Conservation (phyloP, 2,113 vertebrate genomes). For the Plecturocebus donacophilus region DNA sequence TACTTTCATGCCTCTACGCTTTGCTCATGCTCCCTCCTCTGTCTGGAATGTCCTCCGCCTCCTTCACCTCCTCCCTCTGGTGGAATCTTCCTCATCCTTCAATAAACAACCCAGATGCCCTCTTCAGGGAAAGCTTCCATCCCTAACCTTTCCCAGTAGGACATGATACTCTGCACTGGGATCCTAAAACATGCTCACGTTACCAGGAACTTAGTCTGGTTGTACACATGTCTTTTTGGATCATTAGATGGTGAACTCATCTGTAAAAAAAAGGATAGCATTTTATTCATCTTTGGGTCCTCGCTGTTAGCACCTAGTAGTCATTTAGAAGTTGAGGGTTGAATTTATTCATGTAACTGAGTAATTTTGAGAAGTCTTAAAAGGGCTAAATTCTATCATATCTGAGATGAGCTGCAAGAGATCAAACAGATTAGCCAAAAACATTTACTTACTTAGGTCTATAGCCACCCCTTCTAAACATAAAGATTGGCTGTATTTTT, state of each 20-base stretch:
- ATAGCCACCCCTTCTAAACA: neutral
- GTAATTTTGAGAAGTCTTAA: neutral
- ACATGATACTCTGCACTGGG: neutral
- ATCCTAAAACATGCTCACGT: neutral
- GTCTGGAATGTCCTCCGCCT: constrained; percentile 68
- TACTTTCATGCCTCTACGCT: constrained; percentile 69
- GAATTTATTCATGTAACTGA: neutral
- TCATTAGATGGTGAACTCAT: neutral
- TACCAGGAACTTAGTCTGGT: neutral
- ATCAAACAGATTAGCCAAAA: neutral
- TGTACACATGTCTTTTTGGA: neutral
- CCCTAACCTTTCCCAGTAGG: neutral
- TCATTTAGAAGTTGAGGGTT: neutral
- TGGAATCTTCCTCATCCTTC: constrained; percentile 45
- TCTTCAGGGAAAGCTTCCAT: neutral
- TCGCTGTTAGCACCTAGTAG: neutral
- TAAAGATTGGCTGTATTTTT: neutral
- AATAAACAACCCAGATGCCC: neutral
- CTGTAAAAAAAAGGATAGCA: neutral
- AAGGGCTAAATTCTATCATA: neutral
- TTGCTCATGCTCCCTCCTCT: constrained; percentile 66
- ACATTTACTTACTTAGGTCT: neutral
- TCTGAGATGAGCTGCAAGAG: neutral
- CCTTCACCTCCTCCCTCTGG: constrained; percentile 29
- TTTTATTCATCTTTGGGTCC: neutral